These are phyloP conservation scores for Drosophila parabipectinata DNA, from an alignment of 1,140 invertebrate genomes.

Conservation along the genomic window DNA sequence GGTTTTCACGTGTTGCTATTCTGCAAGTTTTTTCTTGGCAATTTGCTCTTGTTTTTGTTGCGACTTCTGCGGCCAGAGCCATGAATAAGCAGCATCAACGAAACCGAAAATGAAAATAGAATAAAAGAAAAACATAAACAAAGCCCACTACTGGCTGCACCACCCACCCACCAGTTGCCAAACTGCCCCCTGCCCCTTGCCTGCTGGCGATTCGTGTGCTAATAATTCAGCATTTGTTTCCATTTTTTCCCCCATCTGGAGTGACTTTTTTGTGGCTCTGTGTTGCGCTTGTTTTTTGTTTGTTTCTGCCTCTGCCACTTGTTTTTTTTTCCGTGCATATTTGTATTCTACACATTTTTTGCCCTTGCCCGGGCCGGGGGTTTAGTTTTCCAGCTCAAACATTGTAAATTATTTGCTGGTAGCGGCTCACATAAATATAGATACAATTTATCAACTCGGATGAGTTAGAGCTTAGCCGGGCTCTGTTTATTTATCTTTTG, in stretches of 20 bases:
- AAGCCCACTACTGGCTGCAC: slow-evolving; percentile 28
- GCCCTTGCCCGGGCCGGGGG: slow-evolving; percentile 22
- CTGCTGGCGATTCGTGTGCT: slow-evolving; percentile 64
- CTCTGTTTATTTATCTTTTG: slow-evolving; percentile 44
- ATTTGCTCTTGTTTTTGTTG: slow-evolving; percentile 56
- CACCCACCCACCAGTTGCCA: slow-evolving; percentile 14
- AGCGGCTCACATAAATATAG: slow-evolving; percentile 70
- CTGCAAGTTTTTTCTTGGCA: slow-evolving; percentile 48
- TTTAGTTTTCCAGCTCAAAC: slow-evolving; percentile 64
- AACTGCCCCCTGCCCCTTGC: slow-evolving; percentile 7
- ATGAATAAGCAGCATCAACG: slow-evolving; percentile 59
- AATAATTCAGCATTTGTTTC: slow-evolving; percentile 79
- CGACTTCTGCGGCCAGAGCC: slow-evolving; percentile 42
- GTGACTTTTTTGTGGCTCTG: slow-evolving; percentile 18
- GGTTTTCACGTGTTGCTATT: slow-evolving; percentile 79
- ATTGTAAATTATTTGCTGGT: slow-evolving; percentile 74
- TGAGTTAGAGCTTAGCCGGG: slow-evolving; percentile 49
- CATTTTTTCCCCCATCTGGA: slow-evolving; percentile 29
- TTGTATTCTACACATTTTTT: slow-evolving; percentile 63
- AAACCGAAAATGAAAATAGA: slow-evolving; percentile 36
- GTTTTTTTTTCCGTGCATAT: slow-evolving; percentile 33
- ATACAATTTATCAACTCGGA: slow-evolving; percentile 76
- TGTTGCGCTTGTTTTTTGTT: slow-evolving; percentile 18
- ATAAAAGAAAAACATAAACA: slow-evolving; percentile 46
- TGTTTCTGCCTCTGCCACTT: slow-evolving; percentile 15